Conservation (phyloP, 2,797 vertebrate species). For the Neopelma chrysocephalum region DNA sequence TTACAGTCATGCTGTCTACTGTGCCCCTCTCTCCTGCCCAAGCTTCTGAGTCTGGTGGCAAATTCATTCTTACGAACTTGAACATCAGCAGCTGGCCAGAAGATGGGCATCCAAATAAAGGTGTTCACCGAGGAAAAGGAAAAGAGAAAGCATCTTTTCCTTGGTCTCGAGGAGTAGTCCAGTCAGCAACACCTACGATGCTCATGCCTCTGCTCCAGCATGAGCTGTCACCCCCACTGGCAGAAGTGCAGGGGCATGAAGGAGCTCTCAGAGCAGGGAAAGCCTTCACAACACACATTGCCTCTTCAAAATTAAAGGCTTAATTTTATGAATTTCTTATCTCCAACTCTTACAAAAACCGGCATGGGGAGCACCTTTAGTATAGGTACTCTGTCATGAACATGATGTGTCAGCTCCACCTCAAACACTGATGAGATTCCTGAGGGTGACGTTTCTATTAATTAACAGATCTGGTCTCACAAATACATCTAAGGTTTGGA, state of each 20-base stretch:
- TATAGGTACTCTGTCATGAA: not conserved
- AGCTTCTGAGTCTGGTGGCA: not conserved
- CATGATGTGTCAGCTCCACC: not conserved
- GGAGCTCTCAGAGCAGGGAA: not conserved
- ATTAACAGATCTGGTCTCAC: not conserved
- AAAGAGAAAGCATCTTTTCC: not conserved
- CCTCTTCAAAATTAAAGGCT: not conserved
- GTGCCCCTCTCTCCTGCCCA: not conserved
- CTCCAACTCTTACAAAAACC: not conserved
- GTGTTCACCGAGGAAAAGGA: not conserved
- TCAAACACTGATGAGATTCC: not conserved
- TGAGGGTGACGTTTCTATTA: not conserved
- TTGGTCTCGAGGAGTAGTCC: fast-evolving
- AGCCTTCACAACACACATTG: not conserved
- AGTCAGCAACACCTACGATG: not conserved
- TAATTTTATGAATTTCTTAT: not conserved
- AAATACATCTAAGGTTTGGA: not conserved
- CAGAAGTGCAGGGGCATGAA: not conserved
- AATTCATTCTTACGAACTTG: not conserved
- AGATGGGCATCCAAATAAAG: not conserved
- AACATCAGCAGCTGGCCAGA: not conserved
- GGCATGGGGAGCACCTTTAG: not conserved
- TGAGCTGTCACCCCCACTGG: not conserved
- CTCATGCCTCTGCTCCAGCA: fast-evolving
- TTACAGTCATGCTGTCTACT: not conserved